Evolutionary conservation across 2,797 vertebrate genomes (phyloP).

Genomic region (Anisognathus igniventris): DNA sequence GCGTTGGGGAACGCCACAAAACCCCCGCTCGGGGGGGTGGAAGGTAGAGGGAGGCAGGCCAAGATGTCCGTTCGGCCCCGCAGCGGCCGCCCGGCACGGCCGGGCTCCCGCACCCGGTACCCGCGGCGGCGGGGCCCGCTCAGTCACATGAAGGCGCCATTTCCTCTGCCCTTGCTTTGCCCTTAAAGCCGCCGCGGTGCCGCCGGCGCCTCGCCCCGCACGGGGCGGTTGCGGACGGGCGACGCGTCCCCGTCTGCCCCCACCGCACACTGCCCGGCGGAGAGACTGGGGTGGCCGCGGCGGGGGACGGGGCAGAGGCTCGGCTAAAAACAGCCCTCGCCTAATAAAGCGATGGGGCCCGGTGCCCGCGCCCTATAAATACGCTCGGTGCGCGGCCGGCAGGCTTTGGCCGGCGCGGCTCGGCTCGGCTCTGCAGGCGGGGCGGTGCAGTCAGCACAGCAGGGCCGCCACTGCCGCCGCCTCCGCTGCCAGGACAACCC

Average conservation of each 20-base stretch:
- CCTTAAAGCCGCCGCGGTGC: not conserved
- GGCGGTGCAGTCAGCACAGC: not conserved
- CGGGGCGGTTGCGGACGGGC: not conserved
- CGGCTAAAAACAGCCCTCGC: slow-evolving; percentile 55
- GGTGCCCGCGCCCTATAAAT: slow-evolving; percentile 81
- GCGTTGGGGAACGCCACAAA: fast-evolving
- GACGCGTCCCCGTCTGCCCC: not conserved
- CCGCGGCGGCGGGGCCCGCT: not conserved
- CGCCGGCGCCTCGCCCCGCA: not conserved
- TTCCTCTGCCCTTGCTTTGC: slow-evolving; percentile 41
- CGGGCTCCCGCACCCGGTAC: not conserved
- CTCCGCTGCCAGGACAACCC: not conserved
- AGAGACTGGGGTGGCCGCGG: not conserved
- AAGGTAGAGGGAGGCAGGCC: not conserved
- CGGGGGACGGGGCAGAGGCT: not conserved
- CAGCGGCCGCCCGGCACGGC: not conserved
- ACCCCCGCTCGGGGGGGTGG: not conserved
- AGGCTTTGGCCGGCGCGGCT: slow-evolving; percentile 79
- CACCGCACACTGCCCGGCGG: not conserved
- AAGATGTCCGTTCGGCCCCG: not conserved
- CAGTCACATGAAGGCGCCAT: slow-evolving; percentile 22
- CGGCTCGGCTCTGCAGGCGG: slow-evolving; percentile 50
- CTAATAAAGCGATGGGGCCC: slow-evolving; percentile 87
- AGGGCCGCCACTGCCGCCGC: not conserved
- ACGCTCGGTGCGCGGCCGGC: slow-evolving; percentile 73